Conservation (phyloP, 2,797 vertebrate genomes). For the Tangara arthus region DNA sequence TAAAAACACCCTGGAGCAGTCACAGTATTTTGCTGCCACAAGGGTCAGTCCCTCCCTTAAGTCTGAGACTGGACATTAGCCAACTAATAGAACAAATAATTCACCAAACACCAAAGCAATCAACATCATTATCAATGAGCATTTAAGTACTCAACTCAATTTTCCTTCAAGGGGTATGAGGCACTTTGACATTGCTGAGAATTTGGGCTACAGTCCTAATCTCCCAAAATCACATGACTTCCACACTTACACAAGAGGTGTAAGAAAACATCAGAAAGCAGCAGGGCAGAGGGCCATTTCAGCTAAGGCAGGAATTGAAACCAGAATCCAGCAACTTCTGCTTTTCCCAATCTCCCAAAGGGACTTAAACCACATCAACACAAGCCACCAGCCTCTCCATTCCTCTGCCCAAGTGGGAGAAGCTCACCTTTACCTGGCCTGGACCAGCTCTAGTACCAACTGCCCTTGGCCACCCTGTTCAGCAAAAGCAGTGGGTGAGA, state of each 20-base stretch:
- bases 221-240: accelerated
- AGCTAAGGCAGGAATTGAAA: background rate
- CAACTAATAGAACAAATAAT: background rate
- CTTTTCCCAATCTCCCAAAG: background rate
- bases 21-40: background rate
- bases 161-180: background rate
- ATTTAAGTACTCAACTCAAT: background rate
- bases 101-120: background rate
- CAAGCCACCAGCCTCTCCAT: background rate
- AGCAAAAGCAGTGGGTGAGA: background rate
- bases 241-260: background rate
- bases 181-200: accelerated
- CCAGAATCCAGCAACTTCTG: background rate
- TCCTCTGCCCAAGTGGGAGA: background rate
- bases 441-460: background rate
- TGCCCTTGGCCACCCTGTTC: background rate
- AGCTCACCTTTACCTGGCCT: background rate
- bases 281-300: background rate
- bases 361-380: background rate
- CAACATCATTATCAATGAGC: background rate
- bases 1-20: background rate
- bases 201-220: background rate
- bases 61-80: background rate
- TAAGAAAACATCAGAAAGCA: background rate
- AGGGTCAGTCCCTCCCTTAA: background rate